These are phyloP conservation scores for Drosophila kikkawai DNA, from an alignment of 1,140 invertebrate species.

Conservation along the genomic window DNA sequence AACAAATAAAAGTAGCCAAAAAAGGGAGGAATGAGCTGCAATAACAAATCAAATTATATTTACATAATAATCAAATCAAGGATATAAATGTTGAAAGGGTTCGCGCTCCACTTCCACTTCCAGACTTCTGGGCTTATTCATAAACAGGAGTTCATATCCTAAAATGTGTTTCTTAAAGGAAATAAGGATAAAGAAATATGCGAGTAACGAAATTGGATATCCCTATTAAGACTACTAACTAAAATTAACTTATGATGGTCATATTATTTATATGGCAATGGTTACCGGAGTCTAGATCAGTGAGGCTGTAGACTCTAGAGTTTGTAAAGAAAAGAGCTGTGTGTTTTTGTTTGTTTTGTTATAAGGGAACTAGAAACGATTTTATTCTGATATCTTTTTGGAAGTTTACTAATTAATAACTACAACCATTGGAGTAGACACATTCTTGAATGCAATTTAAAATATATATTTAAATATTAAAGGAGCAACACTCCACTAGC, in stretches of 20 bases:
- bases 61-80: constrained; percentile 72
- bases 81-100: constrained; percentile 38
- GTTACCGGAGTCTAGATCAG: not conserved
- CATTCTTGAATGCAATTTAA: constrained; percentile 18
- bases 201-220: constrained; percentile 18
- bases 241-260: constrained; percentile 21
- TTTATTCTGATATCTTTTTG: constrained; percentile 14
- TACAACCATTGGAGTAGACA: constrained; percentile 38
- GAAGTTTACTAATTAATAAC: constrained; percentile 27
- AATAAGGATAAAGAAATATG: not conserved
- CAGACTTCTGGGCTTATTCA: constrained; percentile 9
- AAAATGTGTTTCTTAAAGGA: constrained; percentile 25
- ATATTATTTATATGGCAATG: constrained; percentile 27
- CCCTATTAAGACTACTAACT: constrained; percentile 2
- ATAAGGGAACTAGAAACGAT: constrained; percentile 1
- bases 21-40: constrained; percentile 38
- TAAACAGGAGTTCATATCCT: constrained; percentile 25
- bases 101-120: constrained; percentile 1
- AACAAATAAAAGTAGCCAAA: constrained; percentile 59
- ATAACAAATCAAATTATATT: constrained; percentile 80
- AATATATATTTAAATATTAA: constrained; percentile 11
- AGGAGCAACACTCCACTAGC: constrained; percentile 7
- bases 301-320: constrained; percentile 5
- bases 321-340: constrained; percentile 5
- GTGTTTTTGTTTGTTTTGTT: not conserved